Base-by-base conservation (phyloP, 2,113 vertebrate species). In the Aramus guarauna region DNA sequence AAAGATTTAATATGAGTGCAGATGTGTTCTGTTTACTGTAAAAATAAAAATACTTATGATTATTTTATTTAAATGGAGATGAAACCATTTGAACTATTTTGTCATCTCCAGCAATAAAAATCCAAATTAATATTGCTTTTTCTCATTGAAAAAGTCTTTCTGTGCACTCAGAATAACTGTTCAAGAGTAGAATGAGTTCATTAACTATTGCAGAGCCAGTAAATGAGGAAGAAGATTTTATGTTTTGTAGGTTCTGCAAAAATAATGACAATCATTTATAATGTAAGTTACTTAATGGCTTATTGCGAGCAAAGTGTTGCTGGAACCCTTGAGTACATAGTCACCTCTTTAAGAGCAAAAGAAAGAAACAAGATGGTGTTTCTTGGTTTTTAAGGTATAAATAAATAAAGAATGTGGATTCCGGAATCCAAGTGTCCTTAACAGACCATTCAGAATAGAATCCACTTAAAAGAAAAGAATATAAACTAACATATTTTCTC, bases 121-220 rank as follows among this genome's bases (percentile, higher is more conserved):
- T 83, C 62, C 67, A 8, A 67, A 55, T 74, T 92, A 63, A 74
- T 55, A 52, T 74, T 88, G 41, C 50, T 79, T 92, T 83, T 95
- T 79, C 58, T 55, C 21, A 36, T 59, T 83, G 58, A 52, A 77
- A 53, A 71, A 66, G 9, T 36, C 45, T 80, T 90, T 76, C 59
- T 90, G 37, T 88, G 67, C 67, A 43, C 78, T 77, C 59, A 71
- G 67, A 93, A 71, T 88, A 76, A 36, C 48, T 60, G 52, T 29
- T 85, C 26, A 60, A 55, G 74, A 83, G 30, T 56, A 55, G 62
- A 71, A 82, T 9, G 50, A 74, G 19, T 88, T 88, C 59, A 66
- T 85, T 92, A 96, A 96, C 90, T 86, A 8, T 88, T 88, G n/a
- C 75, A 86, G 67, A 80, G 72, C 85, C 55, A 47, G 37, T 26